These are phyloP conservation scores for Sisyra nigra DNA, from an alignment of 2,888 invertebrate species.

Conservation along the genomic window DNA sequence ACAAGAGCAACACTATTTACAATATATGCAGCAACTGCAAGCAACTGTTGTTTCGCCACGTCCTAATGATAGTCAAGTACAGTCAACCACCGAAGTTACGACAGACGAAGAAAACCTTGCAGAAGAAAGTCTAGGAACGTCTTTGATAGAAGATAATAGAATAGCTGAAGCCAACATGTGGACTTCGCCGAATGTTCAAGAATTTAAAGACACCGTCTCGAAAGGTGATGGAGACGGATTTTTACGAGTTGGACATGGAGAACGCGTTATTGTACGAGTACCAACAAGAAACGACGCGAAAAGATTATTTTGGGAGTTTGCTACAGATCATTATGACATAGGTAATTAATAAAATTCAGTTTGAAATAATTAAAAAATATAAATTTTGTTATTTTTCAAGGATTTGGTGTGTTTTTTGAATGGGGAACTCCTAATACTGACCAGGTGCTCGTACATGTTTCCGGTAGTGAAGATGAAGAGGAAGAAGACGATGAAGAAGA, in stretches of 20 bases:
- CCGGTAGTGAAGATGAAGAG: constrained; percentile 89
- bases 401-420: constrained; percentile 96
- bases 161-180: constrained; percentile 75
- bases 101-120: constrained; percentile 15
- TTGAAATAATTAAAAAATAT: no score
- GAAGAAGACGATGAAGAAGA: constrained; percentile 47
- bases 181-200: constrained; percentile 74
- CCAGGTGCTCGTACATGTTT: constrained; percentile 83
- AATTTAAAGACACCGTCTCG: constrained; percentile 78
- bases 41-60: constrained; percentile 23
- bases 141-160: constrained; percentile 14
- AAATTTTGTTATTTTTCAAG: constrained; percentile 19
- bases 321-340: constrained; percentile 95
- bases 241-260: constrained; percentile 88
- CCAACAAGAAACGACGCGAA: constrained; percentile 91
- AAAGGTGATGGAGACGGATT: constrained; percentile 70
- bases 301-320: constrained; percentile 97
- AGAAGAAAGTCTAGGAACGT: constrained; percentile 21
- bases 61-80: not conserved
- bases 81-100: constrained; percentile 6
- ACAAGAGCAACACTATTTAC: constrained; percentile 97
- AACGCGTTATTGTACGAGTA: constrained; percentile 91
- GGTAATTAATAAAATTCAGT: constrained; percentile 34
- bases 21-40: constrained; percentile 90
- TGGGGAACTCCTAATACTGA: constrained; percentile 82